Conservation (phyloP, 2,797 vertebrate genomes). For the Danio albolineatus region DNA sequence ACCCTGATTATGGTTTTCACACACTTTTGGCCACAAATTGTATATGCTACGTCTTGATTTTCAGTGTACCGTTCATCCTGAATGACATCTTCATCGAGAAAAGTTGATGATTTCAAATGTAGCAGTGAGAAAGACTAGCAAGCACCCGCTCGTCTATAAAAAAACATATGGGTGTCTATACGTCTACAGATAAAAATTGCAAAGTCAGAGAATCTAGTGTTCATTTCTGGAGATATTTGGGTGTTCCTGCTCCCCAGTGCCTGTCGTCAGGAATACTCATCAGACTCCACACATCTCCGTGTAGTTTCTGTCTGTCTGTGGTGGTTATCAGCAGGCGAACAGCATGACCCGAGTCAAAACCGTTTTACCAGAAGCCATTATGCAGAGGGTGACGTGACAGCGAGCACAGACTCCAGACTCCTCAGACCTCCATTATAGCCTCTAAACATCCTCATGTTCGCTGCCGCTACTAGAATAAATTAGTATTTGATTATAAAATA, state of each 20-base stretch:
- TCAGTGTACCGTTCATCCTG: not conserved
- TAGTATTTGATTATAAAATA: slow-evolving; percentile 6
- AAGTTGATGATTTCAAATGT: not conserved
- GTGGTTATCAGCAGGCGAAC: slow-evolving; percentile 49
- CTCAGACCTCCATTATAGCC: slow-evolving; percentile 20
- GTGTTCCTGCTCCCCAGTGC: slow-evolving; percentile 41
- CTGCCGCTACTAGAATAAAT: slow-evolving; percentile 32
- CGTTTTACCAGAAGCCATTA: slow-evolving; percentile 29
- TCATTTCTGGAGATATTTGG: not conserved
- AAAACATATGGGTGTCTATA: not conserved
- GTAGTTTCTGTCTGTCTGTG: slow-evolving; percentile 39
- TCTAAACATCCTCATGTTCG: slow-evolving; percentile 37
- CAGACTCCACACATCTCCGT: slow-evolving; percentile 13
- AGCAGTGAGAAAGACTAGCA: not conserved
- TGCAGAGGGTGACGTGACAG: slow-evolving; percentile 33
- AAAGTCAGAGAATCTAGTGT: slow-evolving; percentile 14
- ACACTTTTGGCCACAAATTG: slow-evolving; percentile 4
- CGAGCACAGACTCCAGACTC: slow-evolving; percentile 50
- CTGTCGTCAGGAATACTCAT: slow-evolving; percentile 19
- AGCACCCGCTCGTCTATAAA: not conserved
- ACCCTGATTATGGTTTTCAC: not conserved
- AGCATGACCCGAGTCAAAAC: slow-evolving; percentile 39
- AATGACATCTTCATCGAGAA: slow-evolving; percentile 33
- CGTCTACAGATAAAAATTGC: not conserved
- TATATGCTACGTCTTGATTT: not conserved